Percentiles rank a stretch among this genome's conserved stretches.
phyloP scores from a whole-genome alignment of 2,888 invertebrate genomes.

The Drosophila maculinotata region DNA sequence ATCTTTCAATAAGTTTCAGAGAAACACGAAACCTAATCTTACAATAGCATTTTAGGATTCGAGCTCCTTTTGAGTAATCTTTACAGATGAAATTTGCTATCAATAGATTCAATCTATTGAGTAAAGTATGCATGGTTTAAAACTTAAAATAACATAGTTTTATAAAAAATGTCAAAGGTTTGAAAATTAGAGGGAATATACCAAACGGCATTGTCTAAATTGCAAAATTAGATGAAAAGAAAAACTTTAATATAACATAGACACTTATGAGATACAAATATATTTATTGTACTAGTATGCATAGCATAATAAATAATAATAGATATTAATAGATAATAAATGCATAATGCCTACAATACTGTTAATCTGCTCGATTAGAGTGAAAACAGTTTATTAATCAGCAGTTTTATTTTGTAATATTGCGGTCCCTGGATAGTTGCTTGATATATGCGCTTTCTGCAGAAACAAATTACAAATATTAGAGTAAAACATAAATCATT shows the following conservation, averaged over 20 bases:
- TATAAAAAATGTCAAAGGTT: conserved; percentile 3
- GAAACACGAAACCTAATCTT: conserved; percentile 64
- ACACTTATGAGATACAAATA: too few relatives aligned
- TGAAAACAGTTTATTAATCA: background rate
- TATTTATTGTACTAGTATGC: background rate
- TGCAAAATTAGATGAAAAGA: too few relatives aligned
- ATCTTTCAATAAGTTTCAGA: conserved; percentile 42
- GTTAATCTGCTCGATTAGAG: background rate
- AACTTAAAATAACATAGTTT: conserved; percentile 47
- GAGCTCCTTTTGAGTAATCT: conserved; percentile 69
- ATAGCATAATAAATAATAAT: background rate
- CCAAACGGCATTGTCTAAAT: conserved; percentile 8
- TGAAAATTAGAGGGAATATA: conserved; percentile 12
- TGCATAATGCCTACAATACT: background rate
- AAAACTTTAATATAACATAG: too few relatives aligned
- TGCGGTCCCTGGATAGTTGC: too few relatives aligned
- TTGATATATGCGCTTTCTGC: too few relatives aligned
- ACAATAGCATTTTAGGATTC: conserved; percentile 67
- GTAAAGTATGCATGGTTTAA: conserved; percentile 37
- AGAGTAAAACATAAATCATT: too few relatives aligned
- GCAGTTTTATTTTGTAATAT: too few relatives aligned
- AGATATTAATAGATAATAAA: background rate
- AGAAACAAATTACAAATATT: too few relatives aligned
- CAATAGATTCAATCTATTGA: conserved; percentile 54
- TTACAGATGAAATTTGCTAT: conserved; percentile 71